Percentiles rank a stretch among this genome's conserved stretches.
These are phyloP conservation scores for Strigops habroptila DNA, from an alignment of 2,113 vertebrate species.

Conservation along the genomic window DNA sequence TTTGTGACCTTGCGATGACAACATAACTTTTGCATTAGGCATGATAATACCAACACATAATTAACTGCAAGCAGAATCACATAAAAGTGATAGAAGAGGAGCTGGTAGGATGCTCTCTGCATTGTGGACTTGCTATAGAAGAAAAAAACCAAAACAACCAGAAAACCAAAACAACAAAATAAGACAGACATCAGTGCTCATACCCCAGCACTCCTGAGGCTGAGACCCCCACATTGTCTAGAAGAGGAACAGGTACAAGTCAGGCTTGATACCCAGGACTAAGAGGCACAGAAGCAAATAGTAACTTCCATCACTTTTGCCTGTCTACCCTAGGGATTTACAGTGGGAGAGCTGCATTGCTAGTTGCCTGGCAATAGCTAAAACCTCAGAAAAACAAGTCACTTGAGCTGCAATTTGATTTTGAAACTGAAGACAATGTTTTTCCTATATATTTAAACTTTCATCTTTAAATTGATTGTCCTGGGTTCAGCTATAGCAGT, in stretches of 20 bases:
- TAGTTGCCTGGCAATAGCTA: background rate
- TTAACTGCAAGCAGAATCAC: background rate
- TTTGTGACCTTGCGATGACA: background rate
- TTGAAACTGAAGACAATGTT: background rate
- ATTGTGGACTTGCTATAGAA: background rate
- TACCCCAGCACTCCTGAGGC: background rate
- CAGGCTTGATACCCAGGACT: background rate
- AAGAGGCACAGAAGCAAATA: background rate
- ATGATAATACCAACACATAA: background rate
- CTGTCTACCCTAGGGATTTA: background rate
- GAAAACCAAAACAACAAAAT: background rate
- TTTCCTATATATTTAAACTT: background rate
- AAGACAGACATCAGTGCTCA: background rate
- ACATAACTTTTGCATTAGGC: background rate
- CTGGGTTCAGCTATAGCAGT: too few species aligned
- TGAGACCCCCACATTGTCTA: rapidly evolving
- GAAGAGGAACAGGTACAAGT: background rate
- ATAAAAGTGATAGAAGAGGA: rapidly evolving
- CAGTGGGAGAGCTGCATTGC: background rate
- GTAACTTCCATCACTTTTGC: background rate
- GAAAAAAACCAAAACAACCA: background rate
- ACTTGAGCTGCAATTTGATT: background rate
- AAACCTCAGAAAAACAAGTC: background rate
- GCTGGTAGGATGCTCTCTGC: background rate
- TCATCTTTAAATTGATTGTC: background rate